phyloP scores from a whole-genome alignment of 2,888 invertebrate species.

The Cactoblastis cactorum region DNA sequence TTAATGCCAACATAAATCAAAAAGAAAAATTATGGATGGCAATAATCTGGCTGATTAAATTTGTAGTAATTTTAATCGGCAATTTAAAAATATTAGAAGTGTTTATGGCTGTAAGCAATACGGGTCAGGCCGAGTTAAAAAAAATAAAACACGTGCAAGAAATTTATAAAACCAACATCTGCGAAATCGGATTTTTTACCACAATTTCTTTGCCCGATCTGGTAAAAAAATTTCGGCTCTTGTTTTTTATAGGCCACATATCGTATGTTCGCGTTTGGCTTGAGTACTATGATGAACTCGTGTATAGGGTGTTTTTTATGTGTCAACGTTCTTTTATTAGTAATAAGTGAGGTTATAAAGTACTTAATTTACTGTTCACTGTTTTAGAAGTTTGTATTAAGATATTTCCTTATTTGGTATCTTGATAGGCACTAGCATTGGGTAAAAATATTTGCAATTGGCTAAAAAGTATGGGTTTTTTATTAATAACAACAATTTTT shows the following conservation, averaged over 20 bases:
- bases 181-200: slow-evolving; percentile 69
- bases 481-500: too few species aligned
- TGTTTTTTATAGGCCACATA: slow-evolving; percentile 63
- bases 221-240: slow-evolving; percentile 49
- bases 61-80: slow-evolving; percentile 31
- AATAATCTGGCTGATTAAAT: background rate
- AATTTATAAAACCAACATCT: slow-evolving; percentile 77
- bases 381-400: too few species aligned
- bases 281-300: slow-evolving; percentile 16
- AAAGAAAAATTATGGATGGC: background rate
- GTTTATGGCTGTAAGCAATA: slow-evolving; percentile 35
- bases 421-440: too few species aligned
- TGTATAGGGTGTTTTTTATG: background rate
- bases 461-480: too few species aligned
- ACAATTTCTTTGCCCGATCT: slow-evolving; percentile 55
- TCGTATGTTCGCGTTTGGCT: slow-evolving; percentile 59
- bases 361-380: too few species aligned
- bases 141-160: slow-evolving; percentile 70
- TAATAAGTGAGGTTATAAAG: background rate
- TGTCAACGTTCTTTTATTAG: background rate
- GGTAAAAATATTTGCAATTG: too few species aligned
- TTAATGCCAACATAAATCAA: background rate
- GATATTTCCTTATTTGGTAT: too few species aligned
- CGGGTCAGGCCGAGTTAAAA: slow-evolving; percentile 34
- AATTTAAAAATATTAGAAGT: slow-evolving; percentile 27